Base-by-base conservation (phyloP, 1,140 invertebrate species). In the Micrasema longulum region DNA sequence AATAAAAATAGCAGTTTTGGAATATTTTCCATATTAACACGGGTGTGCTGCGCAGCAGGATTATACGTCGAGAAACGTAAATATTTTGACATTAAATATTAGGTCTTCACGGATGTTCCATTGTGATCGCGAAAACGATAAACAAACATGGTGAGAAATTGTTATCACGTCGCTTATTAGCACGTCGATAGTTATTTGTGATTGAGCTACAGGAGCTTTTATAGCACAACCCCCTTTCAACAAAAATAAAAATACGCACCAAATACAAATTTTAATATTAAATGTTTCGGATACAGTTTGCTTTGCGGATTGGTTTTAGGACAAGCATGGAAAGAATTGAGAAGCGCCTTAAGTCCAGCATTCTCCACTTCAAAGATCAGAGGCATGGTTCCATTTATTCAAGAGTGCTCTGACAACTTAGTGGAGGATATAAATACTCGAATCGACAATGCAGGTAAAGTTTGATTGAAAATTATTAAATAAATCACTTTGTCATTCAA, bases 331-430 rank as follows among this genome's bases (percentile, higher is more conserved):
- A 80, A 79, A 36, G 81, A 85, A 55, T 84, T 88, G 81, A 76
- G 87, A 9, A 79, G 81, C 1, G 83, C 84, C 0, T 60, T 88
- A 10, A 85, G 81, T 35, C 87, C 87, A 0, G 80, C 82, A 1
- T 88, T 88, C 53, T 88, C 87, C 0, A 78, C 81, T 0, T 80
- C 80, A 23, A 87, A 87, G 76, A 86, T 87, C 83, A 78, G 80
- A 22, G 71, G 55, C 18, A 87, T 87, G 84, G 83, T 84, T 31
- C 68, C 71, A 3, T 68, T 87, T 14, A 85, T 88, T 72, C 76
- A 77, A 10, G 80, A 85, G 38, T 79, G 76, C 62, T 79, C 77
- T 0, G 41, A 77, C 16, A 68, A 77, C 22, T 78, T 78, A 18
- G 60, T 62, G 2, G 38, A 50, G 1, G 57, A 63, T 53, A 18